Base-by-base conservation (phyloP, 2,797 vertebrate species). In the Hapalemur alaotrensis region DNA sequence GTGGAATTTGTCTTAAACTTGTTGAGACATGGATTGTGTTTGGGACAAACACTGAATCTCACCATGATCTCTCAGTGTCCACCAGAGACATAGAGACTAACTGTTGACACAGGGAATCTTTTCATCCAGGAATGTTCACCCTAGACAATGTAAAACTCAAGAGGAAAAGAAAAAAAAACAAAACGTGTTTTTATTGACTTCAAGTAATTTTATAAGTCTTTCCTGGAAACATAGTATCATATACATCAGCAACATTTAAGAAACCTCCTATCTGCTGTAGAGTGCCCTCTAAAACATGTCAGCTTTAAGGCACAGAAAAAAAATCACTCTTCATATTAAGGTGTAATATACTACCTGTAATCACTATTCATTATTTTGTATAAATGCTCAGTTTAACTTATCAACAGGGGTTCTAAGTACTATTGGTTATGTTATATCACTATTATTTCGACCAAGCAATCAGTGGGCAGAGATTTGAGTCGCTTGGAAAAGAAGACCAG, bases 321-420 rank as follows among this genome's bases (percentile, higher is more conserved):
- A n/a, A 11, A 63, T 22, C n/a, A 8, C 0, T 52, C 2, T 69
- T 30, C 35, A 18, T 5, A 14, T 18, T 61, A 17, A 69, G 1
- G 12, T 61, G 10, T 48, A 65, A 28, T 59, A 35, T 43, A 63
- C 1, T 28, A 13, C 4, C 18, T 52, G 1, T 43, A 78, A 65
- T 17, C 12, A 61, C 30, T 20, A 1, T 43, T 48, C 8, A 0
- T 28, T 73, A 9, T 11, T 85, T 67, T 90, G 17, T 20, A 28
- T 18, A 76, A 83, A 43, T 11, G 38, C 1, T 48, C 17, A 38
- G 4, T 50, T 17, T 61, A 8, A 46, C 48, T 50, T 61, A n/a
- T 38, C 3, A 48, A 1, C 7, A 13, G 2, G 4, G 17, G 46
- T 18, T 2, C 6, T 54, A 35, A 0, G 75, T 12, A 30, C 15